A percentile compares a stretch with the other conserved stretches of the same genome.
phyloP scores from a whole-genome alignment of 1,140 invertebrate species.

The Epicauta chinensis region DNA sequence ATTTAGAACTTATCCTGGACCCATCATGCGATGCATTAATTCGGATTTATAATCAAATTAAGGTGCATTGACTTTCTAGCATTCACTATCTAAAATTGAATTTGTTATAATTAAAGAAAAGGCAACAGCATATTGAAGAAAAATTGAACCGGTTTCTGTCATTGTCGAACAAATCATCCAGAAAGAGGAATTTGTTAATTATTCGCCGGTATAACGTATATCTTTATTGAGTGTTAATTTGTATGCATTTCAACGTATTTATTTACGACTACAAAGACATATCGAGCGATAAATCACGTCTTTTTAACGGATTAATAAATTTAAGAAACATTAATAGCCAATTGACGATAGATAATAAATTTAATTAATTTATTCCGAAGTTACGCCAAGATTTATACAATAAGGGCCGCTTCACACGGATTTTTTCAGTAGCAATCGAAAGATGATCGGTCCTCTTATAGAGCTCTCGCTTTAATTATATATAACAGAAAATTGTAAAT shows the following conservation, averaged over 20 bases:
- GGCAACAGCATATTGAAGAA: not conserved
- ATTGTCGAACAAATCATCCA: not conserved
- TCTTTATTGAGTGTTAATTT: conserved; percentile 12
- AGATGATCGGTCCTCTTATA: too few species aligned
- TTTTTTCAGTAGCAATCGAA: too few species aligned
- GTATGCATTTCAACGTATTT: conserved; percentile 3
- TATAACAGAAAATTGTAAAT: too few species aligned
- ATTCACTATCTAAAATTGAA: not conserved
- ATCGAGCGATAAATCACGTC: conserved; percentile 5
- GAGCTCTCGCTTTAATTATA: too few species aligned
- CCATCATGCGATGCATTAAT: too few species aligned
- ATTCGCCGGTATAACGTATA: not conserved
- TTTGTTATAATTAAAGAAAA: not conserved
- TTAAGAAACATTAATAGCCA: conserved; percentile 3
- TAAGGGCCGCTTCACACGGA: too few species aligned
- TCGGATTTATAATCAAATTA: too few species aligned
- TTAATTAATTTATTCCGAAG: conserved; percentile 4
- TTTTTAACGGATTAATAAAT: conserved; percentile 10
- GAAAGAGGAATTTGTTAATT: not conserved
- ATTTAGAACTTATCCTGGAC: too few species aligned
- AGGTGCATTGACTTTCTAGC: conserved; percentile 5
- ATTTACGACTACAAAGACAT: conserved; percentile 3
- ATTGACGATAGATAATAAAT: conserved; percentile 11
- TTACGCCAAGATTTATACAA: too few species aligned
- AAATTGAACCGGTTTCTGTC: not conserved